These are phyloP conservation scores for Apamea sordens DNA, from an alignment of 2,888 invertebrate species.

Conservation along the genomic window DNA sequence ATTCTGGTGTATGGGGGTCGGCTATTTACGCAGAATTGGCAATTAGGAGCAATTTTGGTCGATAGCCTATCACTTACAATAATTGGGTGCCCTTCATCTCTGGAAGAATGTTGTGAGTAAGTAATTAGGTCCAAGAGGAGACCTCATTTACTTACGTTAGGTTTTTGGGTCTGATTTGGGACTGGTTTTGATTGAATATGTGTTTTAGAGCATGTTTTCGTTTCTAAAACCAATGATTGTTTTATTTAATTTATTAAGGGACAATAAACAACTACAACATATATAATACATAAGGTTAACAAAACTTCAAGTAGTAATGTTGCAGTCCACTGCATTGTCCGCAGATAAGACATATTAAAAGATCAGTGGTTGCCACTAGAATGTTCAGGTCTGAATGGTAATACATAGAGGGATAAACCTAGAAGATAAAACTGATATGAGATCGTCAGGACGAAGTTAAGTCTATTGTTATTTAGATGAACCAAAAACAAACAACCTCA, in stretches of 20 bases:
- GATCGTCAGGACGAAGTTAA: neutral
- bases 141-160: slow-evolving; percentile 15
- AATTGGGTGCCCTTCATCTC: slow-evolving; percentile 42
- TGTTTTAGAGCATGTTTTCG: neutral
- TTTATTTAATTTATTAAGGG: too few relatives aligned
- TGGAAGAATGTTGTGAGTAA: slow-evolving; percentile 17
- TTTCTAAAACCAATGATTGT: too few relatives aligned
- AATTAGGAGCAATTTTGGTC: slow-evolving; percentile 47
- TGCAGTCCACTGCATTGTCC: too few relatives aligned
- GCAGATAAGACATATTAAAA: too few relatives aligned
- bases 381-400: neutral
- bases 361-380: neutral
- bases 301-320: too few relatives aligned
- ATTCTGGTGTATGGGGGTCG: slow-evolving; percentile 35
- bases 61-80: slow-evolving; percentile 48
- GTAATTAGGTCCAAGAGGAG: slow-evolving; percentile 18
- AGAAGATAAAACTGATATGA: neutral
- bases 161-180: neutral
- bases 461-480: neutral
- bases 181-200: neutral
- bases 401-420: neutral
- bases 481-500: too few relatives aligned
- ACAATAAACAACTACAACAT: too few relatives aligned
- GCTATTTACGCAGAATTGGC: slow-evolving; percentile 39
- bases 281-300: too few relatives aligned